Evolutionary conservation across 2,888 invertebrate species (phyloP).

Genomic region (Operophtera brumata): DNA sequence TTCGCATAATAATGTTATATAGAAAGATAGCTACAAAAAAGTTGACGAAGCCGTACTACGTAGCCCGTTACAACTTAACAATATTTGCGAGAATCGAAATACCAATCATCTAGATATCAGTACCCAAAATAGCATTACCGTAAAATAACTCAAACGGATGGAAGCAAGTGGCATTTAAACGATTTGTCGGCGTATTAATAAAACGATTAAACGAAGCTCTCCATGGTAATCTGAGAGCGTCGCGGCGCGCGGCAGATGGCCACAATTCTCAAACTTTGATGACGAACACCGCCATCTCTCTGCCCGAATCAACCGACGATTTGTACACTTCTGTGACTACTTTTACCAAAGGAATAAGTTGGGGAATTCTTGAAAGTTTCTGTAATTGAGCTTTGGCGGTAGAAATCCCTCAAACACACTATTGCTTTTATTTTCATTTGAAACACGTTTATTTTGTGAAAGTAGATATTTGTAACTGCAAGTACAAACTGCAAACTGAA

Average conservation of each 20-base stretch:
- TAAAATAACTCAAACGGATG: constrained; percentile 38
- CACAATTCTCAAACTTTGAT: constrained; percentile 78
- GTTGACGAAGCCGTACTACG: background rate
- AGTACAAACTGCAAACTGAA: constrained; percentile 12
- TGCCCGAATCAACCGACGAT: constrained; percentile 62
- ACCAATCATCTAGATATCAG: constrained; percentile 1
- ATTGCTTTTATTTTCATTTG: background rate
- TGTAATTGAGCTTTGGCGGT: constrained; percentile 14
- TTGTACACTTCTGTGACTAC: constrained; percentile 68
- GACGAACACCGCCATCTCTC: constrained; percentile 66
- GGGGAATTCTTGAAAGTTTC: constrained; percentile 42
- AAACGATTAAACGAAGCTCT: constrained; percentile 80
- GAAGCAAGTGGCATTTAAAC: constrained; percentile 69
- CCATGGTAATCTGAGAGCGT: constrained; percentile 76
- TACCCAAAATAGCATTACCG: constrained; percentile 22
- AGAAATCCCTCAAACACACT: background rate
- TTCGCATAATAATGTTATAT: too few relatives aligned
- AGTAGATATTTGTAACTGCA: background rate
- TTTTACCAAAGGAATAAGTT: constrained; percentile 57
- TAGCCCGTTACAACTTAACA: background rate
- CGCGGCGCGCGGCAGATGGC: constrained; percentile 74
- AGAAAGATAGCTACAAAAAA: background rate
- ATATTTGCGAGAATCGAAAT: background rate
- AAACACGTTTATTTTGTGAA: background rate
- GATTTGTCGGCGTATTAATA: constrained; percentile 80